Evolutionary conservation across 2,888 invertebrate species (phyloP).

Genomic region (Zelleria hepariella): DNA sequence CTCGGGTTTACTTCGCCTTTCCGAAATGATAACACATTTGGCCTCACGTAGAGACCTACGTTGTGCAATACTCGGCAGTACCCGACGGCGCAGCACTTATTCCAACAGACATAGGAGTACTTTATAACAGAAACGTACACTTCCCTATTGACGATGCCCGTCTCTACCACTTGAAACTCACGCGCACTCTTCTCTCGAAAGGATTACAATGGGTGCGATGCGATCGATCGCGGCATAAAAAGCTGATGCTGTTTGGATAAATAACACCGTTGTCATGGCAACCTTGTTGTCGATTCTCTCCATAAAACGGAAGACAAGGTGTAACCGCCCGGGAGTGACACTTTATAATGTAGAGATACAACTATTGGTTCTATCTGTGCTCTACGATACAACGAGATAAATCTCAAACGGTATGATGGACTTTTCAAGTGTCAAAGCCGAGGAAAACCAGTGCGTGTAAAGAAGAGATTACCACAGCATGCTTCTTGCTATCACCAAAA

Average conservation of each 20-base stretch:
- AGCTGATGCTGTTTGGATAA: neutral
- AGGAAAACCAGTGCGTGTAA: no score
- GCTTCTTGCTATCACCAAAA: neutral
- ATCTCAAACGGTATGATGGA: no score
- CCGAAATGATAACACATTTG: no score
- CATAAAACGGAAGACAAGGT: neutral
- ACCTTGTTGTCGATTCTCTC: neutral
- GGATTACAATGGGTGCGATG: neutral
- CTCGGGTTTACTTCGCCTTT: no score
- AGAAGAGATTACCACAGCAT: neutral
- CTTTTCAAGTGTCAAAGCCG: neutral
- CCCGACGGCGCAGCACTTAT: no score
- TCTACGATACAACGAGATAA: no score
- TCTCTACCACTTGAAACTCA: neutral
- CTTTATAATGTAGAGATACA: neutral
- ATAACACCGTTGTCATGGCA: neutral
- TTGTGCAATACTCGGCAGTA: no score
- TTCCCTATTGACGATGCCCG: no score
- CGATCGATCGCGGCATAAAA: neutral
- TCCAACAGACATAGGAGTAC: no score
- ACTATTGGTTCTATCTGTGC: no score
- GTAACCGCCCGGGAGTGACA: neutral
- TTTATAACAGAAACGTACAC: no score
- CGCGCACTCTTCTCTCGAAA: neutral
- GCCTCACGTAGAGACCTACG: no score